A percentile compares a stretch with the other conserved stretches of the same genome.
Conservation (phyloP, 2,797 vertebrate genomes). For the Enteromius unitaeniatus region DNA sequence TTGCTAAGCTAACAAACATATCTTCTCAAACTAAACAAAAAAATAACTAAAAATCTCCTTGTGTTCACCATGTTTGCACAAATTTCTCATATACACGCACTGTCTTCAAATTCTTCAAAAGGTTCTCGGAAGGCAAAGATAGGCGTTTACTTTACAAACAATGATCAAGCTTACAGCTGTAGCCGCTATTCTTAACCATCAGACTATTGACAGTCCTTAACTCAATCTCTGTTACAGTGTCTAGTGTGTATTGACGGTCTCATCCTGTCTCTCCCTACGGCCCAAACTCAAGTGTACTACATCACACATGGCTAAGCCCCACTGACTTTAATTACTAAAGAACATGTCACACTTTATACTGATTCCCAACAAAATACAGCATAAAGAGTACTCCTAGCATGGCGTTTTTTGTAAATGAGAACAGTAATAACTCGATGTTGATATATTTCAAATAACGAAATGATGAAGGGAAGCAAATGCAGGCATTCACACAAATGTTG, state of each 20-base stretch:
- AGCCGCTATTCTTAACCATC: background rate
- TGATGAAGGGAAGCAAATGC: background rate
- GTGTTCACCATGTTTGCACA: background rate
- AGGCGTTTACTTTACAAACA: background rate
- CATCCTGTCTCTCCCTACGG: background rate
- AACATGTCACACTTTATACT: background rate
- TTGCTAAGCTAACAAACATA: conserved; percentile 2
- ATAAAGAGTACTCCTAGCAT: background rate
- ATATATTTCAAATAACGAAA: background rate
- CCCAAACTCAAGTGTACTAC: conserved; percentile 3
- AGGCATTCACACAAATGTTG: background rate
- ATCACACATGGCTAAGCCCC: background rate
- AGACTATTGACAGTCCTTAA: background rate
- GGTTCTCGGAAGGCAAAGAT: background rate
- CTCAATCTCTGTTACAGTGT: conserved; percentile 1
- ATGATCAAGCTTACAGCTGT: background rate
- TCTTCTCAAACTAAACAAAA: too few relatives aligned
- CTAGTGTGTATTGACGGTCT: conserved; percentile 1
- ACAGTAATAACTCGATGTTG: background rate
- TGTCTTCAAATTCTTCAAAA: background rate
- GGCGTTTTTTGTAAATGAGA: background rate
- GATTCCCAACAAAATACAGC: background rate
- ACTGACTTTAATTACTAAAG: background rate
- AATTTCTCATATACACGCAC: background rate
- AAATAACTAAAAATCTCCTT: too few relatives aligned